Percentiles rank a stretch among this genome's conserved stretches.
These are phyloP conservation scores for Apostichopus californicus DNA, from an alignment of 35 echinoderm and acorn worm genomes.

Conservation along the genomic window DNA sequence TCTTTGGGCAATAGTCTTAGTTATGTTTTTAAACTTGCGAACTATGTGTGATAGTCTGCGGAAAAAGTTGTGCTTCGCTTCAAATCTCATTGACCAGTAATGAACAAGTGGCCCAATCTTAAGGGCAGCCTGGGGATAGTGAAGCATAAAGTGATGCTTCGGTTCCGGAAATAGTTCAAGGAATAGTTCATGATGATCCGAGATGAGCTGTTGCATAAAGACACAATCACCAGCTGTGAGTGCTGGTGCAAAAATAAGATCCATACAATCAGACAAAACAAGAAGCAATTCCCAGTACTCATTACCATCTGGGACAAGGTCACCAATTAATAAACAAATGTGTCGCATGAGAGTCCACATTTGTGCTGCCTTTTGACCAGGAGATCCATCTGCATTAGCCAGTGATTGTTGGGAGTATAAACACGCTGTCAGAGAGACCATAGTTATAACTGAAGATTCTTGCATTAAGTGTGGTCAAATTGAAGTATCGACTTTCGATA, in stretches of 20 bases:
- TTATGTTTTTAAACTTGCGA: slow-evolving; percentile 17
- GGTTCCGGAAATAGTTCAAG: slow-evolving; percentile 22
- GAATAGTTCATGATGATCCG: slow-evolving; percentile 32
- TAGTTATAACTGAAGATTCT: neutral
- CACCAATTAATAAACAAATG: neutral
- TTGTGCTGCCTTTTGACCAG: slow-evolving; percentile 22
- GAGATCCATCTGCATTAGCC: neutral
- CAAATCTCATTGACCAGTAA: slow-evolving; percentile 10
- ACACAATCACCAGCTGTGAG: slow-evolving; percentile 3
- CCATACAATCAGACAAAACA: slow-evolving; percentile 13
- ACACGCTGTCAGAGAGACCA: neutral
- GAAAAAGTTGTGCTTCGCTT: neutral
- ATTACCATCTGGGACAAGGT: neutral
- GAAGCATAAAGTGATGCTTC: slow-evolving; percentile 36
- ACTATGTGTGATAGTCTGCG: neutral
- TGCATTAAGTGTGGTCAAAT: neutral
- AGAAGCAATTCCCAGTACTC: slow-evolving; percentile 12
- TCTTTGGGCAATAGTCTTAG: slow-evolving; percentile 48
- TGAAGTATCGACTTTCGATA: no score
- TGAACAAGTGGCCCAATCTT: slow-evolving; percentile 23
- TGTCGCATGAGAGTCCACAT: neutral
- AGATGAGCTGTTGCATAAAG: neutral
- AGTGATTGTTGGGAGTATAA: neutral
- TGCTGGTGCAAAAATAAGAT: neutral
- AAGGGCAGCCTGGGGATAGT: slow-evolving; percentile 4